Evolutionary conservation across 2,797 vertebrate genomes (phyloP).

Genomic region (Aratinga solstitialis): DNA sequence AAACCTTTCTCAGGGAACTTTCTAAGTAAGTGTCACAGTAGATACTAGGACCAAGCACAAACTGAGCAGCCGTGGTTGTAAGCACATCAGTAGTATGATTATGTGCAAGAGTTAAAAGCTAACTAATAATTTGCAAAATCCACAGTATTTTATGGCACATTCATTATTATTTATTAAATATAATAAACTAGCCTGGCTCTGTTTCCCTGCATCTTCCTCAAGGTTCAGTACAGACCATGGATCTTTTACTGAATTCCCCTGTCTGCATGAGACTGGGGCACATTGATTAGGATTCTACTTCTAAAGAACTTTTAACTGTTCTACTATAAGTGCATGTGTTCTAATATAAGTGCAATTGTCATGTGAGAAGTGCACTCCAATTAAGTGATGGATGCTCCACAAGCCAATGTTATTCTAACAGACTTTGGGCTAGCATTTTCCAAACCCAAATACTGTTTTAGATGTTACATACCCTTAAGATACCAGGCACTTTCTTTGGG

Average conservation of each 20-base stretch:
- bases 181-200: background rate
- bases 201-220: background rate
- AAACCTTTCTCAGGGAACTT: background rate
- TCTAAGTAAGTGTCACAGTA: background rate
- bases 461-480: background rate
- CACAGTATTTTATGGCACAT: background rate
- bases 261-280: background rate
- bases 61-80: background rate
- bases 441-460: background rate
- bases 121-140: background rate
- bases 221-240: background rate
- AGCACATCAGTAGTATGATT: background rate
- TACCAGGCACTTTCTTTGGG: background rate
- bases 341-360: background rate
- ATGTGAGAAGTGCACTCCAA: background rate
- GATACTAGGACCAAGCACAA: background rate
- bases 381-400: background rate
- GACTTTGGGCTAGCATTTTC: background rate
- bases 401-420: background rate
- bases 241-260: background rate
- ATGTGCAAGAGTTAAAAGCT: background rate
- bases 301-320: background rate
- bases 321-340: background rate
- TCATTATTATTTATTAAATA: background rate
- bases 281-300: background rate